Base-by-base conservation (phyloP, 2,888 invertebrate genomes). In the Coelopa pilipes region DNA sequence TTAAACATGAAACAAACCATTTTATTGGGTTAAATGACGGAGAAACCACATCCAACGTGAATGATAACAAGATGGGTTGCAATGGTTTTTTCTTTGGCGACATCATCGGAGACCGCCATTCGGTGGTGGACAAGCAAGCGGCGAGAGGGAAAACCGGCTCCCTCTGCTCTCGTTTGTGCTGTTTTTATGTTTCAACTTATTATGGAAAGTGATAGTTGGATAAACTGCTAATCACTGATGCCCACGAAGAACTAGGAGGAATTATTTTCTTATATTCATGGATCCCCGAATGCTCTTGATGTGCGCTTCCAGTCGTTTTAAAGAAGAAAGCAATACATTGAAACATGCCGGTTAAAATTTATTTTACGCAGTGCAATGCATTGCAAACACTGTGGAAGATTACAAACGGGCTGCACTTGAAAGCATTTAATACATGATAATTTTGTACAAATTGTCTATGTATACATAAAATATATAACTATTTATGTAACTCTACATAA, bases 161-260 rank as follows among this genome's bases (percentile, higher is more conserved):
- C 62, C 34, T 34, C 19, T 47, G 59, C 46, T 59, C 17, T 69
- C 34, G 45, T 69, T 57, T 24, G 55, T 45, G 57, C 45, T 19
- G 49, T n/a, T 24, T n/a, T 24, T 65, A 47, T 62, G 45, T 62
- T 45, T 11, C 34, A 67, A 45, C 45, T 66, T 17, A 17, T 65
- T 15, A 74, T 70, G 65, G 66, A 70, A 69, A 74, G 74, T 57
- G 70, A 74, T 66, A 74, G 74, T 74, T 70, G 73, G 53, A 68
- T 62, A 69, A 34, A 34, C 34, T 34, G 34, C 34, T 34, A 34
- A 34, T 34, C 34, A 7, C 34, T 34, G 34, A 4, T 34, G 34
- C 34, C 34, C 34, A 34, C 34, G 34, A 34, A n/a, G 34, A 34
- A 34, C 34, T 34, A 34, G 34, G 34, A 34, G n/a, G n/a, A n/a